phyloP scores from a whole-genome alignment of 2,113 vertebrate species.

The Rhea pennata region DNA sequence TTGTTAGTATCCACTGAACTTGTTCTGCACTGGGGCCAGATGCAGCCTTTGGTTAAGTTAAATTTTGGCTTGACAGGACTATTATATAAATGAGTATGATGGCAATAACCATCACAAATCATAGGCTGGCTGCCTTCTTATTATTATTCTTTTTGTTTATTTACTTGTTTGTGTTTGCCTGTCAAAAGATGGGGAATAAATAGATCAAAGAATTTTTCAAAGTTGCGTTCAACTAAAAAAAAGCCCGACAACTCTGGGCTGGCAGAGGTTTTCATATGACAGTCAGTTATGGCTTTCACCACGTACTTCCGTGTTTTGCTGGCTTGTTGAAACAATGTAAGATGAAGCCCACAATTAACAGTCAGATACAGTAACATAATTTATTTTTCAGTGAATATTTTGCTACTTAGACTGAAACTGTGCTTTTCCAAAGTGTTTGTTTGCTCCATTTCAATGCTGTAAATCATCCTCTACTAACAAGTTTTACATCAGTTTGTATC shows the following conservation, averaged over 20 bases:
- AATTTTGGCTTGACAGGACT: neutral
- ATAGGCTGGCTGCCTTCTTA: neutral
- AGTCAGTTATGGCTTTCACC: neutral
- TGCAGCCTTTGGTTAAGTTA: neutral
- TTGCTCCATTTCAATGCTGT: neutral
- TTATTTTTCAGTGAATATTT: neutral
- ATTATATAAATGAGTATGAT: neutral
- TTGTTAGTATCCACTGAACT: neutral
- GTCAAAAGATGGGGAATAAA: conserved; percentile 3
- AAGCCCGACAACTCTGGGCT: neutral
- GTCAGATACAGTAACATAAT: neutral
- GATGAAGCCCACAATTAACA: neutral
- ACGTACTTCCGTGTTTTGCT: neutral
- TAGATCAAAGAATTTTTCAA: neutral
- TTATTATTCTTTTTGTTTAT: no score
- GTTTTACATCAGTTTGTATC: neutral
- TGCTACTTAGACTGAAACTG: neutral
- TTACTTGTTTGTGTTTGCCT: neutral
- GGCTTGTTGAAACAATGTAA: neutral
- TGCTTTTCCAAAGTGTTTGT: neutral
- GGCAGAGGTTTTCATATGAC: neutral
- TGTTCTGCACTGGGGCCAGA: neutral
- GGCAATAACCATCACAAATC: neutral
- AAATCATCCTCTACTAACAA: neutral
- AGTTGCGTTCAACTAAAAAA: neutral